Conservation (phyloP, 2,113 vertebrate species). For the Parus major region DNA sequence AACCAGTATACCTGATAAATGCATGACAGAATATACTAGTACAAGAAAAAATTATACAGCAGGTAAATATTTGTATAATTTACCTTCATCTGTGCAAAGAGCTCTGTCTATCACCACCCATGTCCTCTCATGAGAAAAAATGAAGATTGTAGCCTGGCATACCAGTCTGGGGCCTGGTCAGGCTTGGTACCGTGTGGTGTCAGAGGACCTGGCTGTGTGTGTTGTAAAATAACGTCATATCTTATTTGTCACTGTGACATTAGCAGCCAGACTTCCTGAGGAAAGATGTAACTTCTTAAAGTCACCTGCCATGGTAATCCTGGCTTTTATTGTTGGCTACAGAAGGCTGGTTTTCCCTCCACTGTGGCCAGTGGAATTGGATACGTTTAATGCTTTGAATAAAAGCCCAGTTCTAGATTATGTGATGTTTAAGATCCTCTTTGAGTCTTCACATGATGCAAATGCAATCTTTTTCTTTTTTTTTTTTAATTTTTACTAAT, state of each 20-base stretch:
- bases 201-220: rapidly evolving
- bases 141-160: neutral
- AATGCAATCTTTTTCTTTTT: neutral
- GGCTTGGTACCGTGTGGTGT: rapidly evolving
- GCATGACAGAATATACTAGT: neutral
- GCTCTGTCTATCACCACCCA: neutral
- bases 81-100: neutral
- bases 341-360: neutral
- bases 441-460: neutral
- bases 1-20: neutral
- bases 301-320: neutral
- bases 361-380: neutral
- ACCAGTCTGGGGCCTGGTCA: neutral
- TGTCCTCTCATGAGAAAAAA: neutral
- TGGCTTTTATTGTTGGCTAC: neutral
- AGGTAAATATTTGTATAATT: neutral
- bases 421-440: neutral
- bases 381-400: neutral
- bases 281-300: neutral
- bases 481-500: neutral
- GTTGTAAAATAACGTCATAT: neutral
- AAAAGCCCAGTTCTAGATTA: neutral
- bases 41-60: neutral
- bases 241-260: neutral
- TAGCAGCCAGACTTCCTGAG: neutral